Evolutionary conservation across 2,888 invertebrate genomes (phyloP), one percentile per base, ranked within the genome.

Genomic region (Heteromurus nitidus): DNA sequence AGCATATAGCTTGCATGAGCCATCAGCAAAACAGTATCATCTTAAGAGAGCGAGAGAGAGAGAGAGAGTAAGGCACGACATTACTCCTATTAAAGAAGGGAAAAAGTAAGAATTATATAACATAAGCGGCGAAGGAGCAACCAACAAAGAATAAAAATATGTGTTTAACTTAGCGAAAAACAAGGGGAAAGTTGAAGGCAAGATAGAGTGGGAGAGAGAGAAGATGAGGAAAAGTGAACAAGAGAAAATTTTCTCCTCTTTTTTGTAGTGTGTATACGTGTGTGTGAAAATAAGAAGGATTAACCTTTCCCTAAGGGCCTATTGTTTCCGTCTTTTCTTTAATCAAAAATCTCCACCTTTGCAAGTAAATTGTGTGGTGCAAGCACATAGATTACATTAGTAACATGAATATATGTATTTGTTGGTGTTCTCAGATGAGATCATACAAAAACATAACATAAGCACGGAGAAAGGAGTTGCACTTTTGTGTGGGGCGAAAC

Each of bases 301-400:
- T 74, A 74, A 74, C 74, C 74, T 84, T 83, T 85, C 85, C 86
- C 85, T 67, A 82, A 81, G 83, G 84, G 83, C 84, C 86, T 85
- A 86, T 85, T 86, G 85, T 86, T 85, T 85, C 74, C 74, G 74
- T 74, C 85, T 84, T 85, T 86, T 80, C 83, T 85, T 86, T 86
- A 86, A 86, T 86, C 86, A 86, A 86, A 86, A 86, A 74, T 74
- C 74, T 74, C 74, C 74, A 74, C 85, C 85, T 85, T 86, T 85
- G 83, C 82, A 77, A 82, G 75, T 74, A 80, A 74, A 80, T 64
- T 74, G 75, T 81, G 81, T 70, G 81, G 81, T 81, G 75, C 55
- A 81, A 75, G 75, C 81, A 75, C 75, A 74, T 74, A 74, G 74
- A 74, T 74, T 74, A 74, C 74, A 64, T 74, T 74, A 74, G 74